Evolutionary conservation across 2,113 vertebrate genomes (phyloP).

Genomic region (Cinclus mexicanus): DNA sequence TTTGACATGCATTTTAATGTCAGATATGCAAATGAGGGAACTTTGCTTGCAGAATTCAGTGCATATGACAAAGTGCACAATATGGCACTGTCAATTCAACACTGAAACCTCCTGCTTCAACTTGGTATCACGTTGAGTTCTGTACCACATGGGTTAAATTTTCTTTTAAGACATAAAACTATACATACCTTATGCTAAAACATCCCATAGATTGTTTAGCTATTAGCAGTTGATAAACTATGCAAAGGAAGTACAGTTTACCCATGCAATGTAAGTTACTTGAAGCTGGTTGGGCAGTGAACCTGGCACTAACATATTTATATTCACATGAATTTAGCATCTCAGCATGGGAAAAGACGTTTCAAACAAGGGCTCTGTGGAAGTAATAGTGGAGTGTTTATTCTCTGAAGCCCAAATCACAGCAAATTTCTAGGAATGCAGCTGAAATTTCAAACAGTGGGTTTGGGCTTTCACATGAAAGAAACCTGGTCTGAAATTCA

Average conservation of each 20-base stretch:
- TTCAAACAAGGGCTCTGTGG: neutral
- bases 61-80: neutral
- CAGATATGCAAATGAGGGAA: neutral
- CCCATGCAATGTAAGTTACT: neutral
- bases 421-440: conserved; percentile 51
- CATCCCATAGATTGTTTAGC: neutral
- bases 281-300: neutral
- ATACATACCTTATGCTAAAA: neutral
- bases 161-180: neutral
- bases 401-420: conserved; percentile 26
- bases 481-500: conserved; percentile 51
- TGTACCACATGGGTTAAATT: neutral
- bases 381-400: conserved; percentile 48
- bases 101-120: neutral
- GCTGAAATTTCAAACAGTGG: conserved; percentile 43
- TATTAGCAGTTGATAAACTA: neutral
- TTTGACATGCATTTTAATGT: neutral
- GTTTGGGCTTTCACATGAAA: conserved; percentile 30
- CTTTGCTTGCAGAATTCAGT: neutral
- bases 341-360: conserved; percentile 18
- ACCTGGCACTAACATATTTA: neutral
- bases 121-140: neutral
- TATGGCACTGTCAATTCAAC: neutral
- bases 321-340: conserved; percentile 14
- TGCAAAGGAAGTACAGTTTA: neutral